Evolutionary conservation across 1,140 invertebrate species (phyloP), one percentile per base, ranked within the genome.

Genomic region (Dinoponera quadriceps): DNA sequence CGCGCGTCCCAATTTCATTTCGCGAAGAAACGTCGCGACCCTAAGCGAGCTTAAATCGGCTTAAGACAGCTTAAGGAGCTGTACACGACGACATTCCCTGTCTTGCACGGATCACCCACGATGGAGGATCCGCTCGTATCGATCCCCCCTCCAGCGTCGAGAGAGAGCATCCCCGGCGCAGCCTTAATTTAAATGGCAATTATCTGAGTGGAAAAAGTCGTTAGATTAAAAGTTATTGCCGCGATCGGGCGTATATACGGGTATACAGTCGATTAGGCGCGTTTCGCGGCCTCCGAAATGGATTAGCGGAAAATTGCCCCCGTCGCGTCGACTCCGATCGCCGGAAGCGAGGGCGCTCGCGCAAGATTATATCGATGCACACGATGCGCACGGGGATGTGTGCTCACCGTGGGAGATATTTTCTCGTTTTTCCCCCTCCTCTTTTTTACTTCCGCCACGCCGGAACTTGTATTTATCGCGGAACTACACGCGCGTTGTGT

Each of bases 131-230:
- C 20, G 65, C 27, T 59, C 44, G 66, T 85, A 88, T 88, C 63
- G 86, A 88, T 88, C 78, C 73, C n/a, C n/a, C n/a, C n/a, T n/a
- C n/a, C 66, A 1, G 22, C 55, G 74, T 75, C 82, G 82, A 85
- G 83, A 9, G 82, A 85, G 83, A 9, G 38, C 25, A 44, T 60
- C 33, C 54, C 54, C 77, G 59, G 9, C 25, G 38, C 27, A 38
- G 48, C 44, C 73, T 82, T 87, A 83, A 85, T 88, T 88, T 88
- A 88, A 88, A 88, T 88, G 83, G 83, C 87, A 88, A 88, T 88
- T 88, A 88, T 83, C 78, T 54, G 73, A 88, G 78, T 88, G 83
- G 78, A 74, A 83, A 88, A 88, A 80, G 73, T 88, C 86, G 60
- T 83, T 81, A 59, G 81, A 87, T 88, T 82, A 83, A 85, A 88